These are phyloP conservation scores for Chelon auratus DNA, from an alignment of 2,797 vertebrate species.

Conservation along the genomic window DNA sequence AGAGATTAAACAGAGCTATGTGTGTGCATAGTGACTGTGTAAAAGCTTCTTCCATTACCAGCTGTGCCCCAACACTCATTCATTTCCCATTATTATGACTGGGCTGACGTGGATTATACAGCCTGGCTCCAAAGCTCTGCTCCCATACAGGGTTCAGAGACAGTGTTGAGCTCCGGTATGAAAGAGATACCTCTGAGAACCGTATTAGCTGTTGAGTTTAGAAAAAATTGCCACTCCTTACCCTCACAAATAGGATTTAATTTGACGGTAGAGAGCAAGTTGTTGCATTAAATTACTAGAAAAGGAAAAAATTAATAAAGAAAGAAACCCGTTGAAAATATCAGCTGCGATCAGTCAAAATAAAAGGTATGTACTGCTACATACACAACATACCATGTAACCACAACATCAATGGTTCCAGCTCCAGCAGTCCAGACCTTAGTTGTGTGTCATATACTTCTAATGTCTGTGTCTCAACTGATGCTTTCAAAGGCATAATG, in stretches of 20 bases:
- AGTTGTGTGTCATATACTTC: too few relatives aligned
- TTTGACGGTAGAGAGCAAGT: neutral
- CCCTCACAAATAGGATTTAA: neutral
- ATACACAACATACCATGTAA: neutral
- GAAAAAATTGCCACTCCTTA: neutral
- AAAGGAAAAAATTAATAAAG: neutral
- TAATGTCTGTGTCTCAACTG: neutral
- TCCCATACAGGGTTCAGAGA: neutral
- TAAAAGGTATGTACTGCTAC: neutral
- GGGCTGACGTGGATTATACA: neutral
- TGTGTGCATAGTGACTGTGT: neutral
- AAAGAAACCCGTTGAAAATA: neutral
- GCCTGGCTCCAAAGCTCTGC: neutral
- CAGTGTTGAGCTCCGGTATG: neutral
- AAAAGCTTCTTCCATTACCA: neutral
- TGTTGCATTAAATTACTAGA: neutral
- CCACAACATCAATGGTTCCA: neutral
- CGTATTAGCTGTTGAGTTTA: neutral
- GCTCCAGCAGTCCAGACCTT: neutral
- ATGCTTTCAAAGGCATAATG: neutral
- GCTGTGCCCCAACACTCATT: neutral
- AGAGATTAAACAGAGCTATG: slow-evolving; percentile 8
- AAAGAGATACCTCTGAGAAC: neutral
- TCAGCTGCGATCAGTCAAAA: neutral
- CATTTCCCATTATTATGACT: neutral